Evolutionary conservation across 2,888 invertebrate species (phyloP).

Genomic region (Sclerodermus sp.): DNA sequence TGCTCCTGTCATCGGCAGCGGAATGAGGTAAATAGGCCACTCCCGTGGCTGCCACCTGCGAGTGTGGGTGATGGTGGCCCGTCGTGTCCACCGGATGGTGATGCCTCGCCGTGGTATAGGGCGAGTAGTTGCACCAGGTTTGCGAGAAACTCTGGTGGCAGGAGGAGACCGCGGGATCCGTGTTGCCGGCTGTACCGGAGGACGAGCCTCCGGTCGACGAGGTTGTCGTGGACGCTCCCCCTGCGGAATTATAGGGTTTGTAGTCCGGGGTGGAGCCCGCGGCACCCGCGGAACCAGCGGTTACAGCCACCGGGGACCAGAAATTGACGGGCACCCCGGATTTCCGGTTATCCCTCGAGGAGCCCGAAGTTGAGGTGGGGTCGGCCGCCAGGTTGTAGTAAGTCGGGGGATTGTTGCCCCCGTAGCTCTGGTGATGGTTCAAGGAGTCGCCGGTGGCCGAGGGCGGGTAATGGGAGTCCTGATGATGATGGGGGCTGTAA

Average conservation of each 20-base stretch:
- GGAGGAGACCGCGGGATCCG: slow-evolving; percentile 62
- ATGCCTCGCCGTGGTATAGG: slow-evolving; percentile 66
- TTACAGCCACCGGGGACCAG: slow-evolving; percentile 66
- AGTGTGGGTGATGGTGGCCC: slow-evolving; percentile 64
- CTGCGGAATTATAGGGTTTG: slow-evolving; percentile 60
- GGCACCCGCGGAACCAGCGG: slow-evolving; percentile 54
- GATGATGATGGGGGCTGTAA: slow-evolving; percentile 67
- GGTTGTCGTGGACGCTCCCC: slow-evolving; percentile 60
- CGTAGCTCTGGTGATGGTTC: slow-evolving; percentile 70
- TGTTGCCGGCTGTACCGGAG: slow-evolving; percentile 56
- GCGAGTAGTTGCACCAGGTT: slow-evolving; percentile 75
- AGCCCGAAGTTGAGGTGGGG: slow-evolving; percentile 60
- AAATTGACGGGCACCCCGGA: slow-evolving; percentile 60
- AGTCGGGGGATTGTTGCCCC: slow-evolving; percentile 65
- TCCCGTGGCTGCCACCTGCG: slow-evolving; percentile 46
- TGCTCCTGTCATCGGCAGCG: slow-evolving; percentile 69
- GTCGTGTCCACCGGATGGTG: slow-evolving; percentile 59
- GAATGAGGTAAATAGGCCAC: slow-evolving; percentile 69
- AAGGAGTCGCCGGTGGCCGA: slow-evolving; percentile 64
- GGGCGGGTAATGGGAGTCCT: slow-evolving; percentile 52
- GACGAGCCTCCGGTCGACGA: slow-evolving; percentile 60
- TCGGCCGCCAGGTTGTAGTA: slow-evolving; percentile 77
- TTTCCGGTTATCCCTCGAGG: slow-evolving; percentile 63
- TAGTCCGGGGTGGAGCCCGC: slow-evolving; percentile 62
- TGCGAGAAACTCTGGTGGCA: slow-evolving; percentile 74